phyloP scores from a whole-genome alignment of 2,113 vertebrate species.

The Orycteropus afer region DNA sequence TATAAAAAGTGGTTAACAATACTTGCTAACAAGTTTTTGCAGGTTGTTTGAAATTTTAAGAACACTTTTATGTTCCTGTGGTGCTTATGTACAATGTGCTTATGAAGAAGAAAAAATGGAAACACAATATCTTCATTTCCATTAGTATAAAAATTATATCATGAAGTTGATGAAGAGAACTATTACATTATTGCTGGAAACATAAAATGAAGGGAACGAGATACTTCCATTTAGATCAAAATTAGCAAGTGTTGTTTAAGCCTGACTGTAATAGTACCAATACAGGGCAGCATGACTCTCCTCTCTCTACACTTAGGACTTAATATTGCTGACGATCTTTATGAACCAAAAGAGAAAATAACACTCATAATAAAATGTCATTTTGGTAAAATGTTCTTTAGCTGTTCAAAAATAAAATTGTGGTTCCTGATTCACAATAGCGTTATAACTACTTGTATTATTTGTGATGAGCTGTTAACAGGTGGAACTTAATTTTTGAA shows the following conservation, averaged over 20 bases:
- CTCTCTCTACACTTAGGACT: not conserved
- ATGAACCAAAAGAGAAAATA: not conserved
- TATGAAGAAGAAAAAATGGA: not conserved
- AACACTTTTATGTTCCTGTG: not conserved
- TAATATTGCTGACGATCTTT: not conserved
- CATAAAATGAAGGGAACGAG: not conserved
- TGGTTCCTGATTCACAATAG: not conserved
- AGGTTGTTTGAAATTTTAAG: not conserved
- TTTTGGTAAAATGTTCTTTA: conserved; percentile 15
- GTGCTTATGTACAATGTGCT: not conserved
- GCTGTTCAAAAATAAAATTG: conserved; percentile 18
- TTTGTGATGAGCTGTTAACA: conserved; percentile 3
- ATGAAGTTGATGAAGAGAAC: not conserved
- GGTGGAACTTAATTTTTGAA: conserved; percentile 21
- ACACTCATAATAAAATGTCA: not conserved
- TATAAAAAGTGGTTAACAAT: not conserved
- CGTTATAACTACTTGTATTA: conserved; percentile 1
- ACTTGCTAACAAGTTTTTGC: not conserved
- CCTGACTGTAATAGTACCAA: not conserved
- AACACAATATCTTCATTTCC: not conserved
- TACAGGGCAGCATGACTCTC: not conserved
- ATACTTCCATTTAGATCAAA: conserved; percentile 7
- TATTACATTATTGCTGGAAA: not conserved
- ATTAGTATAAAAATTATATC: not conserved
- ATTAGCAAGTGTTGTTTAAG: not conserved